Percentiles rank a stretch among this genome's conserved stretches.
Conservation (phyloP, 2,888 invertebrate species). For the Xiphydria camelus region DNA sequence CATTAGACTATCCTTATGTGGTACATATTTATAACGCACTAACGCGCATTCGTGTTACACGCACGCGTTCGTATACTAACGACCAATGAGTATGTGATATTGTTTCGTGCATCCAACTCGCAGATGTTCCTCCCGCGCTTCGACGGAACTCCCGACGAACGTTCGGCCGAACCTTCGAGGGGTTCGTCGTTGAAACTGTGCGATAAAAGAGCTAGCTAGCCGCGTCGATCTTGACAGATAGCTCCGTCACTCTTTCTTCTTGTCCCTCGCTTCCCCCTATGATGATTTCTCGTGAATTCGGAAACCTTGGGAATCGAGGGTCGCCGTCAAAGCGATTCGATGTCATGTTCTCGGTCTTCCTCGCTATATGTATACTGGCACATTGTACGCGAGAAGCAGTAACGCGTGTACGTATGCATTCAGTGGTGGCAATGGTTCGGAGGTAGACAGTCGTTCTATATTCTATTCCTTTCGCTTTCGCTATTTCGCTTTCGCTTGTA, state of each 20-base stretch:
- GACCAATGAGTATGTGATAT: conserved; percentile 8
- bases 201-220: too few species aligned
- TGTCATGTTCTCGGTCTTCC: too few species aligned
- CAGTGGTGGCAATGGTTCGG: conserved; percentile 32
- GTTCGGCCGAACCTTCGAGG: too few species aligned
- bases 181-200: too few species aligned
- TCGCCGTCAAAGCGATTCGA: background rate
- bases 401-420: background rate
- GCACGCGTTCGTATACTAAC: too few species aligned
- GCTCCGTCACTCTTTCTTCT: too few species aligned
- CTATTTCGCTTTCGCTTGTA: background rate
- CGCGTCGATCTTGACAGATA: background rate
- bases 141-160: too few species aligned
- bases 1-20: too few species aligned
- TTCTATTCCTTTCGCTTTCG: background rate
- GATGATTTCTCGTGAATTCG: conserved; percentile 10
- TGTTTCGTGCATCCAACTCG: conserved; percentile 10
- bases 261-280: conserved; percentile 10
- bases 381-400: conserved; percentile 9
- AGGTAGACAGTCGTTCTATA: conserved; percentile 9
- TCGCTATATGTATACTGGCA: background rate
- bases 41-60: too few species aligned
- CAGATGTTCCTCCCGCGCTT: too few species aligned
- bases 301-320: conserved; percentile 10
- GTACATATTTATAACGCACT: too few species aligned